Percentiles rank a stretch among this genome's conserved stretches.
These are phyloP conservation scores for Gnathonemus longibarbis DNA, from an alignment of 2,113 vertebrate genomes.

Conservation along the genomic window DNA sequence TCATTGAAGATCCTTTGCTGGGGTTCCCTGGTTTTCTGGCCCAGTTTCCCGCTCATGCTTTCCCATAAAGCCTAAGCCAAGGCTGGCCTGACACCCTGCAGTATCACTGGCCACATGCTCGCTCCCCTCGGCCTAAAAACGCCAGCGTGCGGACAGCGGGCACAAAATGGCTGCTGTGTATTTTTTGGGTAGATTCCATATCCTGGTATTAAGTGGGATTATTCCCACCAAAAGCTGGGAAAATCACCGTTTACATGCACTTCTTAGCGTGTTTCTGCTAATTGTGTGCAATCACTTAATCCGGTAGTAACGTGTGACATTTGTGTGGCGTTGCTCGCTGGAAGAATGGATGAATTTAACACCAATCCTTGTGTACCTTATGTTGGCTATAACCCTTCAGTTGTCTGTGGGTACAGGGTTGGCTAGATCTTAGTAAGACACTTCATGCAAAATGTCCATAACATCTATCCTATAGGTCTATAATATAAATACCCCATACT, in stretches of 20 bases:
- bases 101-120: background rate
- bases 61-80: background rate
- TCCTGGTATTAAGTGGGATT: background rate
- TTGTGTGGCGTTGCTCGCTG: background rate
- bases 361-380: background rate
- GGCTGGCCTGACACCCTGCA: background rate
- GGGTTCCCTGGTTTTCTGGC: background rate
- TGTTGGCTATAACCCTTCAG: background rate
- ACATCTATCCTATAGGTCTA: background rate
- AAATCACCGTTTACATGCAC: background rate
- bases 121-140: background rate
- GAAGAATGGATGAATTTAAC: background rate
- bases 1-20: background rate
- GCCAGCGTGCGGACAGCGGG: background rate
- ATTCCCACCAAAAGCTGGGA: background rate
- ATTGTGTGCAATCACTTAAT: background rate
- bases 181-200: background rate
- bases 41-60: background rate
- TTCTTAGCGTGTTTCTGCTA: background rate
- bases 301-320: background rate
- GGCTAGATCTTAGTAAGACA: background rate
- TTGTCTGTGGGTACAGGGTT: background rate
- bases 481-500: background rate
- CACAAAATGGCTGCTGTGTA: constrained; percentile 27
- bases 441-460: background rate